phyloP scores from a whole-genome alignment of 2,797 vertebrate species.

The Anomalospiza imberbis region DNA sequence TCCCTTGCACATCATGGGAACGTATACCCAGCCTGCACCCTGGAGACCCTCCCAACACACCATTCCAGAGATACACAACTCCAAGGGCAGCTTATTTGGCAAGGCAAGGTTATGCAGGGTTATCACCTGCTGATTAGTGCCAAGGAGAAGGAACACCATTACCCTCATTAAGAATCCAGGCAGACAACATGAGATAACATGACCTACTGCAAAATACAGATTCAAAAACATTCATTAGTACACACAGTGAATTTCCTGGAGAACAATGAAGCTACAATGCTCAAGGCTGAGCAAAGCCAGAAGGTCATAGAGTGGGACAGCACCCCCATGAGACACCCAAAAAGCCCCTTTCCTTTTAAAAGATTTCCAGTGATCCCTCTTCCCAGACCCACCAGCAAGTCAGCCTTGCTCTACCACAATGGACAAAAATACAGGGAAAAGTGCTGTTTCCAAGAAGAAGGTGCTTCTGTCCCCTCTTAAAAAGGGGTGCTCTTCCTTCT shows the following conservation, averaged over 20 bases:
- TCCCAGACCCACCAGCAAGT: background rate
- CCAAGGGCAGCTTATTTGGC: background rate
- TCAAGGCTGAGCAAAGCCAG: slow-evolving; percentile 10
- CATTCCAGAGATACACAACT: background rate
- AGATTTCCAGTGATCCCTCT: background rate
- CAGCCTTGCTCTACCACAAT: background rate
- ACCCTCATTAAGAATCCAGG: background rate
- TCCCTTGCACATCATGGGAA: background rate
- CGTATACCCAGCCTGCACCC: background rate
- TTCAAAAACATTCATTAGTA: slow-evolving; percentile 20
- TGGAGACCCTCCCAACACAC: background rate
- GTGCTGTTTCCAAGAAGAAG: background rate
- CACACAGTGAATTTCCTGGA: slow-evolving; percentile 17
- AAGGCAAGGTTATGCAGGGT: background rate
- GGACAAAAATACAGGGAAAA: background rate
- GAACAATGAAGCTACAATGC: background rate
- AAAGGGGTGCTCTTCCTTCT: background rate
- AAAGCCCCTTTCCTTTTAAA: background rate
- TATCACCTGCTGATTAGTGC: background rate
- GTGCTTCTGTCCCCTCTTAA: background rate
- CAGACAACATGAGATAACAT: background rate
- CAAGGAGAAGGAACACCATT: background rate
- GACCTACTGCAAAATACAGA: background rate
- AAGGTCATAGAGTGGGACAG: background rate
- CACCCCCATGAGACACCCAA: background rate